These are phyloP conservation scores for Ictalurus punctatus DNA, from an alignment of 2,113 vertebrate species.

Conservation along the genomic window DNA sequence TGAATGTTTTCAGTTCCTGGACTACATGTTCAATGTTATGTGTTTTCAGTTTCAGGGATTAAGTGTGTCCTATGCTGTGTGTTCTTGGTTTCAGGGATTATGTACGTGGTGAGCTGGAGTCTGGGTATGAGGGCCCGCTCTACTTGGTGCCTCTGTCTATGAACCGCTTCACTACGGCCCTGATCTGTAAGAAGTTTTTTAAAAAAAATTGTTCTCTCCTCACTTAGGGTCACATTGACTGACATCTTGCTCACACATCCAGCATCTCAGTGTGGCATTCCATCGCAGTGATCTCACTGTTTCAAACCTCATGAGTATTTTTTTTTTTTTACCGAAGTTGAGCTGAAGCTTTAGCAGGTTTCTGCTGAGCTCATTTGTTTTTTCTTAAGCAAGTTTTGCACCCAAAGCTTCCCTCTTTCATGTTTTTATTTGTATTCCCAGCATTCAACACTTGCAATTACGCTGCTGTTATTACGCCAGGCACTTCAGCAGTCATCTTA, in stretches of 20 bases:
- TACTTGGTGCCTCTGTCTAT: conserved; percentile 95
- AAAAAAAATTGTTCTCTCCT: conserved; percentile 2
- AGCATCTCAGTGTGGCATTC: background rate
- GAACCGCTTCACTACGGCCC: conserved; percentile 95
- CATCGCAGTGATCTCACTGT: background rate
- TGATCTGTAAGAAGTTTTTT: conserved; percentile 81
- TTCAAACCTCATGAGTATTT: conserved; percentile 12
- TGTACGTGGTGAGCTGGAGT: conserved; percentile 93
- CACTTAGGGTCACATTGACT: background rate
- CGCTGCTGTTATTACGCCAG: background rate
- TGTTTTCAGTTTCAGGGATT: background rate
- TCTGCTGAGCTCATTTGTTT: background rate
- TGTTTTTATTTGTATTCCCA: background rate
- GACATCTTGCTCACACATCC: background rate
- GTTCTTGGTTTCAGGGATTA: conserved; percentile 83
- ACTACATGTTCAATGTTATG: background rate
- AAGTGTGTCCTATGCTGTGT: background rate
- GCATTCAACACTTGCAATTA: background rate
- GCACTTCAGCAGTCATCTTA: background rate
- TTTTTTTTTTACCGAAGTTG: background rate
- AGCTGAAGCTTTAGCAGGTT: no score
- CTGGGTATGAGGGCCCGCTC: conserved; percentile 91
- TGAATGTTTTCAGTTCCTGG: background rate
- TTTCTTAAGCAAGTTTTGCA: background rate
- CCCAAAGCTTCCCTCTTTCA: background rate